Base-by-base conservation (phyloP, 2,113 vertebrate genomes). In the Cinclus mexicanus region DNA sequence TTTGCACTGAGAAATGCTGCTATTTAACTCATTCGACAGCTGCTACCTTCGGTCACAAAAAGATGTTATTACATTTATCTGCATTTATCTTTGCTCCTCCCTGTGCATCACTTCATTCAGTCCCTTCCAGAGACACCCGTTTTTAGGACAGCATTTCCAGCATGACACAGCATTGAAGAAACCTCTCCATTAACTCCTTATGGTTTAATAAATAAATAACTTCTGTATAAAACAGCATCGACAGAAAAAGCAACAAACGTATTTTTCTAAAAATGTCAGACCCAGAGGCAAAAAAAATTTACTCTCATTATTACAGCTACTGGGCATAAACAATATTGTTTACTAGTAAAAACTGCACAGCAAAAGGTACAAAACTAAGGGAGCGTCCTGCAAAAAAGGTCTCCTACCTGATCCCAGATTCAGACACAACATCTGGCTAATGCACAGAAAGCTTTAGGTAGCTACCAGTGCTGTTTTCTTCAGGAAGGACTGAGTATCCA, bases 211-310 rank as follows among this genome's bases (percentile, higher is more conserved):
- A 80, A 81, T 19, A 37, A 12, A 12, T 7, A 29, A 35, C 7
- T 53, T 57, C 26, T 29, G 6, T 26, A 37, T 33, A 29, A 63
- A 75, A 77, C 10, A 25, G 11, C 24, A 56, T 8, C 65, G 53
- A 46, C 28, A 61, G 68, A n/a, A 76, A 81, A 84, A 0, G 0
- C 46, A 70, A 39, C 2, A 2, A 68, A 63, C 0, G 1, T 26
- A 18, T 42, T 70, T 70, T 70, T 76, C 71, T 42, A 44, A 31
- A 69, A 74, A 82, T 5, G 50, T 37, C 37, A 57, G 24, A 18
- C 24, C 15, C 24, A 70, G 35, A 10, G 11, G 12, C 1, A 11
- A n/a, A 64, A 12, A 47, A 52, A 7, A 26, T 3, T 23, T 28
- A 64, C 26, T 31, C 2, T 25, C 12, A 9, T 33, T 47, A 42